Evolutionary conservation across 1,140 invertebrate genomes (phyloP).

Genomic region (Drosophila tropicalis): DNA sequence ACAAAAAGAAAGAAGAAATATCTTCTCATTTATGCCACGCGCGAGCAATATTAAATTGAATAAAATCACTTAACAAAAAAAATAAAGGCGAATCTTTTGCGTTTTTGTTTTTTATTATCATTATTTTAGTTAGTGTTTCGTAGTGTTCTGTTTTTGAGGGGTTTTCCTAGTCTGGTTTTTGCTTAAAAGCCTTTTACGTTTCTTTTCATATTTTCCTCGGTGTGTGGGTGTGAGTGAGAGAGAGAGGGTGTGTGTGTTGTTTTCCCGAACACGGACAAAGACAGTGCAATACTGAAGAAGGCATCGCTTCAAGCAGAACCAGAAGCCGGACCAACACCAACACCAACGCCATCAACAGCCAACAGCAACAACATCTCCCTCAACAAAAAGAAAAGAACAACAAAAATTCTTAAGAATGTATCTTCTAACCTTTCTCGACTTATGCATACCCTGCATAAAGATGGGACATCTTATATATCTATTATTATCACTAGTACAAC

Average conservation of each 20-base stretch:
- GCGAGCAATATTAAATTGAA: not conserved
- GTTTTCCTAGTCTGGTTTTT: not conserved
- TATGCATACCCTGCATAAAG: too few species aligned
- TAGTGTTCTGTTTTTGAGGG: not conserved
- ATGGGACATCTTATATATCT: too few species aligned
- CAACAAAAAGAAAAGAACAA: slow-evolving; percentile 9
- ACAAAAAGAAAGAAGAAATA: slow-evolving; percentile 2
- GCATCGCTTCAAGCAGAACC: slow-evolving; percentile 17
- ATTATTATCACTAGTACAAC: too few species aligned
- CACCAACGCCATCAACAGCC: slow-evolving; percentile 13
- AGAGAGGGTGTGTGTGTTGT: not conserved
- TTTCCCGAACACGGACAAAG: slow-evolving; percentile 33
- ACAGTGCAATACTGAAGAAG: slow-evolving; percentile 45
- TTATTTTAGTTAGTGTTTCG: too few species aligned
- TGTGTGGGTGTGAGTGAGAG: not conserved
- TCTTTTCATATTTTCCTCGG: not conserved
- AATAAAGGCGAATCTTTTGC: not conserved
- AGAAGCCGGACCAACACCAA: slow-evolving; percentile 18
- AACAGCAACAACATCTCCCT: slow-evolving; percentile 20
- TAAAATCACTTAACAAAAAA: slow-evolving; percentile 3
- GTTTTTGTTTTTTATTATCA: not conserved
- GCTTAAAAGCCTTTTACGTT: not conserved
- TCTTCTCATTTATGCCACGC: not conserved
- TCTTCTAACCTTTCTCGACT: too few species aligned
- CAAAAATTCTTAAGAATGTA: not conserved